phyloP scores from a whole-genome alignment of 2,888 invertebrate species.

The Erannis defoliaria region DNA sequence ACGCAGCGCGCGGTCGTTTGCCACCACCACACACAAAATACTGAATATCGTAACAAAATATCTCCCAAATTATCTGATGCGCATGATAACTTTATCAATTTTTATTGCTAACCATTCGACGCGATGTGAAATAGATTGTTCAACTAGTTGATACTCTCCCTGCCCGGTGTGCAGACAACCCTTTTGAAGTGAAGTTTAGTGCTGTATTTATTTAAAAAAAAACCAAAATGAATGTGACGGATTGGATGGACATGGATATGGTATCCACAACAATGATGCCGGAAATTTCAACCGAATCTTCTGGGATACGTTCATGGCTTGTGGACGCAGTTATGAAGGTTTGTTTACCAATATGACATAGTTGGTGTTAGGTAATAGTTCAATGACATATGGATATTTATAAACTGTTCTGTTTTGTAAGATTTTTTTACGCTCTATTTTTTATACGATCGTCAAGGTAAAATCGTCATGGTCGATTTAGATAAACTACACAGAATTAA shows the following conservation, averaged over 20 bases:
- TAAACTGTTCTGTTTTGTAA: not conserved
- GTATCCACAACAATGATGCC: slow-evolving; percentile 49
- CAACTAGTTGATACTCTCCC: slow-evolving; percentile 53
- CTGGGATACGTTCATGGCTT: slow-evolving; percentile 71
- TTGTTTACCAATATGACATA: slow-evolving; percentile 50
- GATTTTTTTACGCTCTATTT: not conserved
- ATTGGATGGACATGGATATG: slow-evolving; percentile 48
- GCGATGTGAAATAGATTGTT: slow-evolving; percentile 45
- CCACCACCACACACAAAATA: slow-evolving; percentile 42
- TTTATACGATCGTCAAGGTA: not conserved
- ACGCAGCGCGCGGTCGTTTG: slow-evolving; percentile 63
- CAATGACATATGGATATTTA: slow-evolving; percentile 35
- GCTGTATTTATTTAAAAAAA: slow-evolving; percentile 19
- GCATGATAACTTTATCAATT: slow-evolving; percentile 63
- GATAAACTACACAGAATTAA: not conserved
- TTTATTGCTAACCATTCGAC: slow-evolving; percentile 48
- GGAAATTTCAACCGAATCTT: slow-evolving; percentile 53
- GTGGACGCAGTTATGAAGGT: slow-evolving; percentile 71
- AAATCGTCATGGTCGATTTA: not conserved
- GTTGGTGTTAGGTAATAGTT: slow-evolving; percentile 42
- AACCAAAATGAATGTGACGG: slow-evolving; percentile 62
- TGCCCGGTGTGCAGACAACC: slow-evolving; percentile 47
- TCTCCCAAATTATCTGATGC: slow-evolving; percentile 64
- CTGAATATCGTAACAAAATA: slow-evolving; percentile 42
- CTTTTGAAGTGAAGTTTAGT: slow-evolving; percentile 32